Percentiles rank a stretch among this genome's conserved stretches.
Conservation (phyloP, 2,113 vertebrate species). For the Ardeotis arabs region DNA sequence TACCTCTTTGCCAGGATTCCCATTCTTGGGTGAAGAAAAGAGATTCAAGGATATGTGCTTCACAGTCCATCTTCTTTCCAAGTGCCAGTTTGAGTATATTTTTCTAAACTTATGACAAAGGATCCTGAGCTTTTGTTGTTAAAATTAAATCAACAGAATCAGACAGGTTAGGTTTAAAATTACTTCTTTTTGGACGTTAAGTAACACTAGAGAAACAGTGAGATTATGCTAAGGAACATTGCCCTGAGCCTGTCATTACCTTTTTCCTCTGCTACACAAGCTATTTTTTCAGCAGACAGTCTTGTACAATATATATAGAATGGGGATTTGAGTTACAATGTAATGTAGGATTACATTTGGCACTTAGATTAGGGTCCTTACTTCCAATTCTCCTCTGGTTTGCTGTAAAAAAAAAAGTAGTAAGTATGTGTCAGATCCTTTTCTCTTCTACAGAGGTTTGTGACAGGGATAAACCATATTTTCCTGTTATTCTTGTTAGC, state of each 20-base stretch:
- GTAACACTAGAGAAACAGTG: slow-evolving; percentile 2
- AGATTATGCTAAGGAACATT: slow-evolving; percentile 37
- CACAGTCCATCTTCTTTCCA: background rate
- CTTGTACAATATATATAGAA: slow-evolving; percentile 21
- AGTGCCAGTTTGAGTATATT: background rate
- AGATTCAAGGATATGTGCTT: background rate
- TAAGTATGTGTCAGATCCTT: slow-evolving; percentile 48
- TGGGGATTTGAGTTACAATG: slow-evolving; percentile 37
- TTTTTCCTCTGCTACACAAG: background rate
- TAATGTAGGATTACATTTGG: slow-evolving; percentile 64
- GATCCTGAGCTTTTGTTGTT: background rate
- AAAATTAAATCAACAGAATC: slow-evolving; percentile 7
- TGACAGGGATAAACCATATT: slow-evolving; percentile 46
- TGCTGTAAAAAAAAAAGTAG: slow-evolving; percentile 29
- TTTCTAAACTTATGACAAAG: background rate
- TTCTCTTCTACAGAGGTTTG: slow-evolving; percentile 39
- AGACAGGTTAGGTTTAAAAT: slow-evolving; percentile 1
- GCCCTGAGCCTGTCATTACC: background rate
- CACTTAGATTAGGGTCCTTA: slow-evolving; percentile 46
- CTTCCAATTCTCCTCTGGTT: slow-evolving; percentile 46
- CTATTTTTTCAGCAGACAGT: slow-evolving; percentile 5
- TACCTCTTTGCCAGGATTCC: background rate
- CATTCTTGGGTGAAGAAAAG: background rate
- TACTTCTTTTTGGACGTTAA: slow-evolving; percentile 13
- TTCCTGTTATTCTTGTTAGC: slow-evolving; percentile 29